phyloP scores from a whole-genome alignment of 2,888 invertebrate genomes.

The Hyles lineata region DNA sequence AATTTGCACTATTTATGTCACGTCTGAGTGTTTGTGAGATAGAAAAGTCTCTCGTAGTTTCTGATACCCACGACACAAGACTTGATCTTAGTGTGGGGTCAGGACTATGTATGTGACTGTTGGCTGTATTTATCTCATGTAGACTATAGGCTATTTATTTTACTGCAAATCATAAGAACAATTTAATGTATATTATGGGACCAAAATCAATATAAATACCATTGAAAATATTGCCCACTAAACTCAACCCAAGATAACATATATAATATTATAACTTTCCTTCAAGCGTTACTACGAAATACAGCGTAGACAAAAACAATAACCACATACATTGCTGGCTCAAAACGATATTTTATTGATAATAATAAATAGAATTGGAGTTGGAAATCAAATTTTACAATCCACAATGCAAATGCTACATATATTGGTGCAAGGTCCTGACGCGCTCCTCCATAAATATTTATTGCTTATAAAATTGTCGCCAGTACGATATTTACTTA shows the following conservation, averaged over 20 bases:
- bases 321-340: not conserved
- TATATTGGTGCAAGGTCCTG: slow-evolving; percentile 1
- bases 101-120: too few species aligned
- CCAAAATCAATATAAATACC: too few species aligned
- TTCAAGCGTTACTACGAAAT: not conserved
- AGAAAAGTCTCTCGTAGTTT: too few species aligned
- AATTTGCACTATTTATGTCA: too few species aligned
- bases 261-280: not conserved
- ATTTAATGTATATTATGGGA: not conserved
- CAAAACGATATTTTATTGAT: slow-evolving; percentile 1
- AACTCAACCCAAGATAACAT: too few species aligned
- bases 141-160: too few species aligned
- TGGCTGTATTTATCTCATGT: too few species aligned
- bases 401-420: not conserved
- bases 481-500: slow-evolving; percentile 13
- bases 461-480: slow-evolving; percentile 25
- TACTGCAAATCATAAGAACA: not conserved
- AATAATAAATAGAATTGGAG: not conserved
- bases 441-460: slow-evolving; percentile 11
- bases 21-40: too few species aligned
- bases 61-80: too few species aligned
- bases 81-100: too few species aligned
- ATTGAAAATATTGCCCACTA: too few species aligned
- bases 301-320: not conserved
- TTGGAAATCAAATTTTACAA: slow-evolving; percentile 21